phyloP scores from a whole-genome alignment of 2,113 vertebrate genomes.

The Rhizomys pruinosus region DNA sequence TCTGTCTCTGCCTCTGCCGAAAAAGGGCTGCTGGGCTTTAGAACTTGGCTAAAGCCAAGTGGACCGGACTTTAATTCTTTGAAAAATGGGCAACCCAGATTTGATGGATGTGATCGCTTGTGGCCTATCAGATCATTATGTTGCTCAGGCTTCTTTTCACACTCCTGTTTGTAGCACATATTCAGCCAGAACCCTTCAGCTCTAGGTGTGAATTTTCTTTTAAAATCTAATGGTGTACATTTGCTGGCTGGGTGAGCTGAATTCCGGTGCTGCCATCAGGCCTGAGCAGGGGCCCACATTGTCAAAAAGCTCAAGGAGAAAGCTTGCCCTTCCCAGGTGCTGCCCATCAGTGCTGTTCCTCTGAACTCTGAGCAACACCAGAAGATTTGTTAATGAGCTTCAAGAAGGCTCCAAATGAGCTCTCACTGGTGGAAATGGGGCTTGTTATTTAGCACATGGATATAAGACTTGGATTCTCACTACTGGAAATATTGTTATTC shows the following conservation, averaged over 20 bases:
- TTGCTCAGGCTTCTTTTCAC: neutral
- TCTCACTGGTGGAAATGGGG: neutral
- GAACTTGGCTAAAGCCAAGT: neutral
- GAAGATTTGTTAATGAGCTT: neutral
- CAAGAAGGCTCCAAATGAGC: neutral
- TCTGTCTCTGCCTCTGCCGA: neutral
- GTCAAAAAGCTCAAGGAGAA: neutral
- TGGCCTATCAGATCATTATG: neutral
- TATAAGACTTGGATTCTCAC: neutral
- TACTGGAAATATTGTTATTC: neutral
- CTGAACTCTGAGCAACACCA: neutral
- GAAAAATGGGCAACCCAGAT: neutral
- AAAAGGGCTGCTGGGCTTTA: neutral
- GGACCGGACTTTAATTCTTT: neutral
- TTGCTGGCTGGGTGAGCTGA: neutral
- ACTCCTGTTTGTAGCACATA: neutral
- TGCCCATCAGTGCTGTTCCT: neutral
- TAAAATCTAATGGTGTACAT: rapidly evolving
- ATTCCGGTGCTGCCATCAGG: neutral
- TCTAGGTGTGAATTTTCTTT: neutral
- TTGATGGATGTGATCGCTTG: neutral
- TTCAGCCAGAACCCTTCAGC: neutral
- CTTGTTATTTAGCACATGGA: neutral
- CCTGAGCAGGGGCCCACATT: neutral
- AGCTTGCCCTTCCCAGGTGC: neutral